Base-by-base conservation (phyloP, 1,140 invertebrate species). In the Pseudomyrmex flavicornis region DNA sequence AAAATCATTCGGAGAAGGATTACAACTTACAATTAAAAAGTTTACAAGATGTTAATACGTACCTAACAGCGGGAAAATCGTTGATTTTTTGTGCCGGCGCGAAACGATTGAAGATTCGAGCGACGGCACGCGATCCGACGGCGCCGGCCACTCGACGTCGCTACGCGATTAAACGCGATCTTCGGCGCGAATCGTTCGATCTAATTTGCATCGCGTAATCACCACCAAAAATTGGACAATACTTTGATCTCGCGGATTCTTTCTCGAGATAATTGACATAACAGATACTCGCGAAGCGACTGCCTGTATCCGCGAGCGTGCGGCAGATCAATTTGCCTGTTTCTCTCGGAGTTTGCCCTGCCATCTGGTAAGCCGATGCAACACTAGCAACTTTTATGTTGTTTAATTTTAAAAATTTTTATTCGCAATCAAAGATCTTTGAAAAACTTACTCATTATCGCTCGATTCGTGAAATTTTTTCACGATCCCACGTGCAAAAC, bases 321-420 rank as follows among this genome's bases (percentile, higher is more conserved):
- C 58, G 58, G 66, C 85, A 88, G 82, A 88, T 87, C 62, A 88
- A 80, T 72, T 87, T 48, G 72, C 73, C 63, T 66, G 69, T 87
- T 84, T 88, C 86, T 88, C 86, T 88, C 82, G 58, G 86, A 88
- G 85, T 88, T 88, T 88, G 44, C 50, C 54, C 86, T 84, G 85
- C 85, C 85, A 86, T 80, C 82, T 87, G 85, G 86, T 79, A 74
- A 56, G 62, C 58, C 26, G 12, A 26, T 56, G 74, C 35, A 61
- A 26, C 50, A 87, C 85, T 84, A 88, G 61, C 12, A 26, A 17
- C 17, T 86, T 73, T 83, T 79, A 61, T 77, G 52, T 77, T 84
- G 56, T 88, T 76, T 26, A 13, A 35, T 35, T 35, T 35, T 5
- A 35, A 35, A 68, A 86, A 80, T 79, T 5, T 35, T 35, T 7